Evolutionary conservation across 2,797 vertebrate species (phyloP), one percentile per base, ranked within the genome.

Genomic region (Scarus forsteni): DNA sequence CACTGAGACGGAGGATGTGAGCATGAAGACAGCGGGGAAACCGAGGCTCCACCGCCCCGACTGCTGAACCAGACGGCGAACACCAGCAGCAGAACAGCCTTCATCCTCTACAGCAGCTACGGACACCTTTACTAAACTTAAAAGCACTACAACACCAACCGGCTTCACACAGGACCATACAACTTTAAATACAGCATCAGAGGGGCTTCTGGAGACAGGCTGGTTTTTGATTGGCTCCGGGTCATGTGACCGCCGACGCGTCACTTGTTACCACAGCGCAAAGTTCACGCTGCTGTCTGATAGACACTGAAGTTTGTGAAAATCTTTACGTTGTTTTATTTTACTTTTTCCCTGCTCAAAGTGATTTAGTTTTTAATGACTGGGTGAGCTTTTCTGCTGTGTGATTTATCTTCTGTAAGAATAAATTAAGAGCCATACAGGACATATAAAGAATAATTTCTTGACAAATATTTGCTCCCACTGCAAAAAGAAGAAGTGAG

Each of bases 1-100:
- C 94, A 95, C 36, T 71, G 53, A 0, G 80, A 80, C 0, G 93
- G 93, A 1, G 94, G 81, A 7, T 61, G n/a, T 1, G 59, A 12
- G 50, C 95, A 95, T 0, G 73, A 53, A 0, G 78, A 39, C 7
- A 39, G 38, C 1, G 38, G 34, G 5, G 56, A 65, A 5, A 7
- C 1, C 1, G 48, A 19, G 34, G 36, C 18, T 4, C 13, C 11
- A 8, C 46, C 60, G 56, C 0, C 6, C 19, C 59, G 42, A 27
- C 15, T 5, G 59, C 44, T 49, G 0, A 76, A 16, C 52, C 81
- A 87, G 0, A 88, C 14, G 0, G 83, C 43, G 36, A 88, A 0
- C 13, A 86, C 1, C 0, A 93, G 39, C 38, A 90, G 48, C 34
- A 85, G 6, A 1, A n/a, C 0, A 0, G n/a, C 40, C 69, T 79